These are phyloP conservation scores for Acronicta leporina DNA, from an alignment of 2,888 invertebrate genomes.

Conservation along the genomic window DNA sequence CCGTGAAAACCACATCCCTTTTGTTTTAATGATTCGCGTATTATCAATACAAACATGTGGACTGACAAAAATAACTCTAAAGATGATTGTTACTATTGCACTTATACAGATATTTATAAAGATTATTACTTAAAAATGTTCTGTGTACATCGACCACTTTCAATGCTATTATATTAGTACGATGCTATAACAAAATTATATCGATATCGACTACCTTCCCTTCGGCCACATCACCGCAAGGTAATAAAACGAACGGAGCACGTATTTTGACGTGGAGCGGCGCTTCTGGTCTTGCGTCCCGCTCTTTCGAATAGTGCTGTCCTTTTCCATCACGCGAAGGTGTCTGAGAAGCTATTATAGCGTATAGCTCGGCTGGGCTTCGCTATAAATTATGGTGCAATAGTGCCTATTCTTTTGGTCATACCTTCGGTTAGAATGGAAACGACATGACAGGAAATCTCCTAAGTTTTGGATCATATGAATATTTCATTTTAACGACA, in stretches of 20 bases:
- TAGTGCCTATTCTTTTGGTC: slow-evolving; percentile 83
- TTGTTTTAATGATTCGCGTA: too few relatives aligned
- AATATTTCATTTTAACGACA: too few relatives aligned
- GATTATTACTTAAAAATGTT: too few relatives aligned
- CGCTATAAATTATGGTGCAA: slow-evolving; percentile 87
- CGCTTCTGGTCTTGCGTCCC: slow-evolving; percentile 85
- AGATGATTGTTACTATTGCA: too few relatives aligned
- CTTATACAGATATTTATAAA: too few relatives aligned
- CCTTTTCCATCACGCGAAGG: slow-evolving; percentile 75
- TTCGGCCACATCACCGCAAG: slow-evolving; percentile 68
- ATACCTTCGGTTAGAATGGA: slow-evolving; percentile 70
- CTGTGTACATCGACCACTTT: too few relatives aligned
- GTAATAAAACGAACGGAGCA: slow-evolving; percentile 89
- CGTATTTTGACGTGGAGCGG: slow-evolving; percentile 89
- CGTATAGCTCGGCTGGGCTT: slow-evolving; percentile 79
- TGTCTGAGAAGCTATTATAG: slow-evolving; percentile 86
- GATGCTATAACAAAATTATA: slow-evolving; percentile 23
- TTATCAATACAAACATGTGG: too few relatives aligned
- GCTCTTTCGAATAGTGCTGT: slow-evolving; percentile 67
- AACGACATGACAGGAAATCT: slow-evolving; percentile 76
- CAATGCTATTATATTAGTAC: slow-evolving; percentile 10
- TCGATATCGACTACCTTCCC: slow-evolving; percentile 70
- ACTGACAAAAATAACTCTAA: too few relatives aligned
- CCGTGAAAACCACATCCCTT: too few relatives aligned
- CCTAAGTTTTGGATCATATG: slow-evolving; percentile 46